Evolutionary conservation across 2,797 vertebrate species (phyloP), one percentile per base, ranked within the genome.

Genomic region (Oophaga sylvatica): DNA sequence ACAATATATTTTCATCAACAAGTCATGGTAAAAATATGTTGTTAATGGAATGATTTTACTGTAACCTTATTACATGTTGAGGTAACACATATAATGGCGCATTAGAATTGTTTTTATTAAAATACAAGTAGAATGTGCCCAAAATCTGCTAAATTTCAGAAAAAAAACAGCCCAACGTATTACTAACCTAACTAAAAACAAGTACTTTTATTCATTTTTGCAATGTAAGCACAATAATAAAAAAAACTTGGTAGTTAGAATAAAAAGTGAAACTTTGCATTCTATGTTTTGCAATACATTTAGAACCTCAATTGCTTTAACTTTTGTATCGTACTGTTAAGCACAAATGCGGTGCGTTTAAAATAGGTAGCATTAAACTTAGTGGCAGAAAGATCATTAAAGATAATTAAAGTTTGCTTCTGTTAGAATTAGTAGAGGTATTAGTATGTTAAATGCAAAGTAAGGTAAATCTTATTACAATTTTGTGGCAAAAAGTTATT

Each of bases 391-490:
- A 71, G 57, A 73, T 87, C 85, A 81, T 81, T 87, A 87, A 87
- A 65, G 85, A 81, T 81, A 87, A 81, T 81, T 75, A 87, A 75
- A 73, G 67, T 81, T 87, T 87, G 60, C 26, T 75, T 87, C 68
- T 31, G 63, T 87, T 81, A 87, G 68, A 31, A 19, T 60, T 53
- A 53, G 68, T 5, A 31, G 31, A 81, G 57, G 41, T 53, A 67
- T 71, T 81, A 75, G 5, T 57, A 76, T 53, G 60, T 67, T 73
- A 82, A 65, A 53, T 67, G 86, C 70, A 15, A 62, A 76, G 70
- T 87, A 87, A 87, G 80, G 70, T 87, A 87, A 82, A 87, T 82
- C 68, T 87, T 76, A 31, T 73, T 31, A 76, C 70, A 87, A 17
- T 45, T 22, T 26, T 65, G n/a, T 76, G 41, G 48, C n/a, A 82